Evolutionary conservation across 1,140 invertebrate genomes (phyloP).

Genomic region (Aphaenogaster rudis): DNA sequence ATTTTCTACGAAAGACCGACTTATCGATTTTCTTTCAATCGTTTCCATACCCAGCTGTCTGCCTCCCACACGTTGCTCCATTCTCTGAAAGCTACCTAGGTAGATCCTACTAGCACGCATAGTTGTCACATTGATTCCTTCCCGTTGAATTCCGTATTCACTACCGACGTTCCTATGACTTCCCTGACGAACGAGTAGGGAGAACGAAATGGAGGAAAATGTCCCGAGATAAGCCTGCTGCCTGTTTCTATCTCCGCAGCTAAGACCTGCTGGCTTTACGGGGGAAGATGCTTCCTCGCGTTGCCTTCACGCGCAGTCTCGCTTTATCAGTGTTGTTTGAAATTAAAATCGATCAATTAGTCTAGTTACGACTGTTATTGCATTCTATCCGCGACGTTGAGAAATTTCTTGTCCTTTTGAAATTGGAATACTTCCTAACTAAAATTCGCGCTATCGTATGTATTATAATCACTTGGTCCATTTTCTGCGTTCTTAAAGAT

Average conservation of each 20-base stretch:
- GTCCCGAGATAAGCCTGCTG: conserved; percentile 66
- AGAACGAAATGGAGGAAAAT: conserved; percentile 56
- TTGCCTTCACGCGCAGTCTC: conserved; percentile 22
- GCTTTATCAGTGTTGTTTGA: conserved; percentile 44
- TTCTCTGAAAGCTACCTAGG: conserved; percentile 51
- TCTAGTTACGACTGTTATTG: conserved; percentile 36
- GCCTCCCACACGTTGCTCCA: conserved; percentile 18
- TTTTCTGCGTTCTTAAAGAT: no score
- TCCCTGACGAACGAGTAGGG: conserved; percentile 51
- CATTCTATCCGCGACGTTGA: conserved; percentile 54
- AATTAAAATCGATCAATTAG: conserved; percentile 54
- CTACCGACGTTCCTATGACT: conserved; percentile 47
- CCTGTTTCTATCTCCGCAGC: conserved; percentile 45
- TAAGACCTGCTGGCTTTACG: conserved; percentile 36
- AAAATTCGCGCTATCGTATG: background rate
- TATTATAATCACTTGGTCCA: background rate
- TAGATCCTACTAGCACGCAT: conserved; percentile 57
- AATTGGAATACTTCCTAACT: conserved; percentile 40
- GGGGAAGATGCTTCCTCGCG: conserved; percentile 51
- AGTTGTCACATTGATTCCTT: conserved; percentile 64
- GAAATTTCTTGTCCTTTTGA: conserved; percentile 22
- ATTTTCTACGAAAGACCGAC: conserved; percentile 47
- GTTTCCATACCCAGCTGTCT: conserved; percentile 17
- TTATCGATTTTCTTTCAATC: conserved; percentile 63
- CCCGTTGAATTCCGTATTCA: conserved; percentile 64